phyloP scores from a whole-genome alignment of 2,113 vertebrate species.

The Pseudopodoces humilis region DNA sequence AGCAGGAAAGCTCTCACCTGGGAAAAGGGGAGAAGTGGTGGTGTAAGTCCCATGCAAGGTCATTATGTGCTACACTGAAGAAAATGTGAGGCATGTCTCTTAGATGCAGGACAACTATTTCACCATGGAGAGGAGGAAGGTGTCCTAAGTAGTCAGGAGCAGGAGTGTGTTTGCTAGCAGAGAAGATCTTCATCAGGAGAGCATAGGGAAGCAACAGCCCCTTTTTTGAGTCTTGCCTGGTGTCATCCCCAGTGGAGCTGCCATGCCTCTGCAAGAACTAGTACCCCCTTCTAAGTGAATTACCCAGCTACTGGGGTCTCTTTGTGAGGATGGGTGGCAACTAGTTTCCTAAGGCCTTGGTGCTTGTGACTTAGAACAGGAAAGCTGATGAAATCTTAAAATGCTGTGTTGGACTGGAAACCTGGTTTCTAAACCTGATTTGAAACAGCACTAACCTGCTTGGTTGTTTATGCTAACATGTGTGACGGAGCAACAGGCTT shows the following conservation, averaged over 20 bases:
- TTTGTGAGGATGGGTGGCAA: background rate
- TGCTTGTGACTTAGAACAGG: background rate
- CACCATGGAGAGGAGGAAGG: accelerated
- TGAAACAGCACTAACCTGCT: background rate
- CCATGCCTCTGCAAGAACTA: accelerated
- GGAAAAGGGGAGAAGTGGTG: background rate
- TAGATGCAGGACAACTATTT: background rate
- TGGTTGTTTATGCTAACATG: accelerated
- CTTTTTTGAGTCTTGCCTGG: background rate
- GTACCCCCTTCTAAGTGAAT: background rate
- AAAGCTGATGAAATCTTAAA: background rate
- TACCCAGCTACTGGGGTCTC: accelerated
- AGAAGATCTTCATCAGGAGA: background rate
- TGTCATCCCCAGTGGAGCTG: background rate
- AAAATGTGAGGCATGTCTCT: background rate
- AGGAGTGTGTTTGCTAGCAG: background rate
- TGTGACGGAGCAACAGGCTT: background rate
- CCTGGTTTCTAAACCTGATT: background rate
- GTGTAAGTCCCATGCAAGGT: background rate
- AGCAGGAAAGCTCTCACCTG: background rate
- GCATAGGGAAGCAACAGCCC: accelerated
- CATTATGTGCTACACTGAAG: background rate
- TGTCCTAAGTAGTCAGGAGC: background rate
- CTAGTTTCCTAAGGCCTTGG: background rate
- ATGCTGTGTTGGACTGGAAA: accelerated